Evolutionary conservation across 1,140 invertebrate genomes (phyloP).

Genomic region (Heliconius congener): DNA sequence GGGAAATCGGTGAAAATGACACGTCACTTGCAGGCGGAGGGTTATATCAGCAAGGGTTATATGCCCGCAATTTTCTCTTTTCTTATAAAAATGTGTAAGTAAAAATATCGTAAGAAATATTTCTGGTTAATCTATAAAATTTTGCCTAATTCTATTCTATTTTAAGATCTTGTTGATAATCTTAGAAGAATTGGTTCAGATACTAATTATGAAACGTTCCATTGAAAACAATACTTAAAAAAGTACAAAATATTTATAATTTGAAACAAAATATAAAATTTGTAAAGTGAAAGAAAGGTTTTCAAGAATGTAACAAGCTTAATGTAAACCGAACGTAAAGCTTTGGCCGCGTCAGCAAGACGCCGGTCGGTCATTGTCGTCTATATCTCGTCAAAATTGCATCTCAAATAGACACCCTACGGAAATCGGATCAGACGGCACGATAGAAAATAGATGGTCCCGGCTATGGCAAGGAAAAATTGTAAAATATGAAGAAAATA

Average conservation of each 20-base stretch:
- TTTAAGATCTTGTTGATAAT: too few species aligned
- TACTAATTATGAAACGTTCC: not conserved
- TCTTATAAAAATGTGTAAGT: not conserved
- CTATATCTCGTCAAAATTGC: conserved; percentile 49
- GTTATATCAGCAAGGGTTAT: conserved; percentile 35
- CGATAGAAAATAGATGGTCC: conserved; percentile 37
- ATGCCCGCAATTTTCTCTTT: conserved; percentile 12
- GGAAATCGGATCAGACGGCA: conserved; percentile 39
- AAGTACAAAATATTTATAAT: not conserved
- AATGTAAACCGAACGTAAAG: conserved; percentile 27
- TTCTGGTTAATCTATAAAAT: not conserved
- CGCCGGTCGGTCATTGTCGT: conserved; percentile 51
- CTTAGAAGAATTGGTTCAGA: too few species aligned
- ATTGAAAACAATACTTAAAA: too few species aligned
- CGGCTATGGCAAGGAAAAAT: conserved; percentile 20
- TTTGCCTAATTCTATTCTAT: too few species aligned
- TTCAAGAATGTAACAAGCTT: conserved; percentile 7
- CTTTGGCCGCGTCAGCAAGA: conserved; percentile 45
- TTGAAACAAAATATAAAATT: not conserved
- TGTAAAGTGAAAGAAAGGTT: not conserved
- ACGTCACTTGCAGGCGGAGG: conserved; percentile 47
- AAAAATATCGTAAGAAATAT: not conserved
- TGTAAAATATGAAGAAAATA: conserved; percentile 5
- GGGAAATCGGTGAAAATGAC: conserved; percentile 50
- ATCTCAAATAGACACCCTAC: conserved; percentile 44